Conservation (phyloP, 2,113 vertebrate species). For the Shinisaurus crocodilurus region DNA sequence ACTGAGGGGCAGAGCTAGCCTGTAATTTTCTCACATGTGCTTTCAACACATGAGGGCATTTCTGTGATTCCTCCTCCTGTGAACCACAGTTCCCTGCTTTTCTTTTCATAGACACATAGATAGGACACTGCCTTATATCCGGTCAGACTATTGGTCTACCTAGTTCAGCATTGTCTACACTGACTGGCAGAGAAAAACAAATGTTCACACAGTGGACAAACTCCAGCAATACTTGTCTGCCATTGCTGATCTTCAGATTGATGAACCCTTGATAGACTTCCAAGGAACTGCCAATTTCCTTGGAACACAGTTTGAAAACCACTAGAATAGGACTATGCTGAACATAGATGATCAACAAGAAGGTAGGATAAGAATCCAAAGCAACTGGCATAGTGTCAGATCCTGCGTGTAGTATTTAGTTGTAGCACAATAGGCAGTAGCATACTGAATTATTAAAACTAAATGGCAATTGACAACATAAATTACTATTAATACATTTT, state of each 20-base stretch:
- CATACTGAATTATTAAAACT: constrained; percentile 14
- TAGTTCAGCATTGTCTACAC: no score
- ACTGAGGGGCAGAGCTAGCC: background rate
- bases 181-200: background rate
- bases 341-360: background rate
- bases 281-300: background rate
- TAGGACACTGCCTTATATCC: no score
- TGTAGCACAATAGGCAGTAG: background rate
- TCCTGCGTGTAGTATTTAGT: background rate
- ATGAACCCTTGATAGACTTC: background rate
- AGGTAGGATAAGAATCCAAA: background rate
- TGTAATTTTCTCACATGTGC: background rate
- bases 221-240: background rate
- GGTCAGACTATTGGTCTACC: no score
- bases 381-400: background rate
- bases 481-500: constrained; percentile 14
- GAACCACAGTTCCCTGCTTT: no score
- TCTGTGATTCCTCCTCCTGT: background rate
- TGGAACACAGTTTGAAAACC: background rate
- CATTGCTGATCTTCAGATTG: background rate
- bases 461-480: background rate
- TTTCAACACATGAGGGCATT: background rate
- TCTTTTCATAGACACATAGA: no score
- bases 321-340: background rate
- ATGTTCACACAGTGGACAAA: background rate